phyloP scores from a whole-genome alignment of 2,888 invertebrate species.

The Phyllotreta striolata region DNA sequence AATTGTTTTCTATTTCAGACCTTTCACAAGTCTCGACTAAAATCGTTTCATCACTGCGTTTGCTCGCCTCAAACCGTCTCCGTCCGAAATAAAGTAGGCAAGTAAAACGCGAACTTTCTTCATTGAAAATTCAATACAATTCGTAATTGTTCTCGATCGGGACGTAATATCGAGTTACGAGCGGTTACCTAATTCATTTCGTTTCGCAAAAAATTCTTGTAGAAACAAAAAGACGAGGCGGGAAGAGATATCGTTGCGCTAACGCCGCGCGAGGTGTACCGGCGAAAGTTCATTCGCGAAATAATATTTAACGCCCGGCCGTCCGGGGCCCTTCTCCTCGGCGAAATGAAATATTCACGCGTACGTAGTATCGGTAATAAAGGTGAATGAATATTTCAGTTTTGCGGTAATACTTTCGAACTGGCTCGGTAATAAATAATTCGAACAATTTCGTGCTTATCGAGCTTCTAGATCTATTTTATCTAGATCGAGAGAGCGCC shows the following conservation, averaged over 20 bases:
- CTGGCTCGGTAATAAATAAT: background rate
- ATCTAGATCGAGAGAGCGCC: conserved; percentile 1
- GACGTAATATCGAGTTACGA: conserved; percentile 32
- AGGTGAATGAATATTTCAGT: conserved; percentile 2
- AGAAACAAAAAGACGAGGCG: conserved; percentile 14
- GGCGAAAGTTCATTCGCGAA: conserved; percentile 6
- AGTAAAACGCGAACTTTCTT: conserved; percentile 27
- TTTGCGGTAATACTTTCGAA: background rate
- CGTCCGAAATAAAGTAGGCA: conserved; percentile 16
- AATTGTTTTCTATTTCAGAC: too few relatives aligned
- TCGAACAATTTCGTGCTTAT: too few relatives aligned
- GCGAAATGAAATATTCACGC: too few relatives aligned
- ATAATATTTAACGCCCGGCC: background rate
- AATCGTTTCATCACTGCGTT: too few relatives aligned
- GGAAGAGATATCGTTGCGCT: conserved; percentile 20
- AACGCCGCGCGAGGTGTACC: conserved; percentile 13
- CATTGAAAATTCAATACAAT: conserved; percentile 34
- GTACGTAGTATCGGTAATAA: background rate
- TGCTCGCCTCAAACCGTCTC: too few relatives aligned
- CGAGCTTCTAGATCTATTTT: background rate
- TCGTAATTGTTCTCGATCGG: conserved; percentile 34
- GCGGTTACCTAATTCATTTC: conserved; percentile 27
- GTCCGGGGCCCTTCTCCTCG: too few relatives aligned
- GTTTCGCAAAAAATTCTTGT: conserved; percentile 25
- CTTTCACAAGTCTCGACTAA: too few relatives aligned